Evolutionary conservation across 2,113 vertebrate species (phyloP).

Genomic region (Raja brachyura): DNA sequence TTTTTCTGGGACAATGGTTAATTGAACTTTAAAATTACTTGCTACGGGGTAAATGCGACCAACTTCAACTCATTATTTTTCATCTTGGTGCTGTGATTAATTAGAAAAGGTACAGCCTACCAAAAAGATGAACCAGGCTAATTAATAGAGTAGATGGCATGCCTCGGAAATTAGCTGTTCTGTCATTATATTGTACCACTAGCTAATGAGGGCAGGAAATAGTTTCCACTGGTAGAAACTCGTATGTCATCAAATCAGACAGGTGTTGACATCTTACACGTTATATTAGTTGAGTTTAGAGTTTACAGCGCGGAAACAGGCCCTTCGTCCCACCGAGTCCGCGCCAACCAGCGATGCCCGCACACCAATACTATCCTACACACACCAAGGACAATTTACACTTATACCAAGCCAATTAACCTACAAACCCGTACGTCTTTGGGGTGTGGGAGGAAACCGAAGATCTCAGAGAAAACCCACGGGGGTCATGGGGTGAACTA

Average conservation of each 20-base stretch:
- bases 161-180: background rate
- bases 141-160: background rate
- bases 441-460: too few species aligned
- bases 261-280: background rate
- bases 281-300: background rate
- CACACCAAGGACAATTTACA: too few species aligned
- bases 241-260: background rate
- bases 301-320: too few species aligned
- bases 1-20: constrained; percentile 15
- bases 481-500: too few species aligned
- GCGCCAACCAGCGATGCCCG: too few species aligned
- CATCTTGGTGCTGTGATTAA: background rate
- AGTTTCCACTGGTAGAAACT: background rate
- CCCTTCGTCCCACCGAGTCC: too few species aligned
- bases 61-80: background rate
- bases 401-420: too few species aligned
- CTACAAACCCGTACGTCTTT: too few species aligned
- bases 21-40: constrained; percentile 30
- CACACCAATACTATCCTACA: too few species aligned
- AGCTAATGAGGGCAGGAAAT: background rate
- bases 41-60: background rate
- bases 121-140: background rate
- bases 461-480: too few species aligned
- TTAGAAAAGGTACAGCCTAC: background rate
- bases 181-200: background rate